These are phyloP conservation scores for Andrena chrysosceles DNA, from an alignment of 2,888 invertebrate genomes.

Conservation along the genomic window DNA sequence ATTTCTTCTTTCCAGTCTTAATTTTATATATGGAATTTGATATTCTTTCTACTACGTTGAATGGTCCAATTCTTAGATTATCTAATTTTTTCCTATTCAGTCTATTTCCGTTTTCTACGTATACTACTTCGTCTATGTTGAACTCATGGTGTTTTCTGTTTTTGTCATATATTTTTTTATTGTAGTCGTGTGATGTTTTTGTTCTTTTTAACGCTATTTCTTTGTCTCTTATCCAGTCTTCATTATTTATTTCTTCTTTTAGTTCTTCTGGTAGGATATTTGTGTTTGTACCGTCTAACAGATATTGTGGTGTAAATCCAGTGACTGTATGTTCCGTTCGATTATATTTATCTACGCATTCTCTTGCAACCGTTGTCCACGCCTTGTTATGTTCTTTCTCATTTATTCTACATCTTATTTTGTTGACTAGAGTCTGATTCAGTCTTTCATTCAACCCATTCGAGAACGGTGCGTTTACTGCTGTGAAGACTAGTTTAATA, in stretches of 20 bases:
- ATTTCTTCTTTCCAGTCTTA: too few species aligned
- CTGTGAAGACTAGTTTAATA: constrained; percentile 13
- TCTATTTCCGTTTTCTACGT: too few species aligned
- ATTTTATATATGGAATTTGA: too few species aligned
- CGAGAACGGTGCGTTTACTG: not conserved
- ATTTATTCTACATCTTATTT: constrained; percentile 39
- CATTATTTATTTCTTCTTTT: not conserved
- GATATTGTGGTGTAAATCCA: constrained; percentile 20
- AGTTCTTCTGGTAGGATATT: constrained; percentile 11
- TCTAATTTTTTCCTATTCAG: too few species aligned
- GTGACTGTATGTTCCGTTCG: constrained; percentile 29
- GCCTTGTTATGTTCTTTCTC: constrained; percentile 18
- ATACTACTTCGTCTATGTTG: constrained; percentile 6
- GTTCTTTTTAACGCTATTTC: constrained; percentile 10
- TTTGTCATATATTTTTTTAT: constrained; percentile 24
- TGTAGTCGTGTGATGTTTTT: constrained; percentile 18
- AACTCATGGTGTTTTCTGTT: constrained; percentile 10
- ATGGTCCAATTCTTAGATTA: too few species aligned
- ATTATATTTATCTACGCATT: constrained; percentile 20
- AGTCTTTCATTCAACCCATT: not conserved
- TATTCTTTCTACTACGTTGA: too few species aligned
- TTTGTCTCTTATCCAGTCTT: constrained; percentile 10
- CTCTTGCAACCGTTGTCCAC: constrained; percentile 21
- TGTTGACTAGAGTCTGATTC: constrained; percentile 8
- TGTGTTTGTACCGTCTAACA: constrained; percentile 16